Base-by-base conservation (phyloP, 1,140 invertebrate genomes). In the Papilio aristodemus region DNA sequence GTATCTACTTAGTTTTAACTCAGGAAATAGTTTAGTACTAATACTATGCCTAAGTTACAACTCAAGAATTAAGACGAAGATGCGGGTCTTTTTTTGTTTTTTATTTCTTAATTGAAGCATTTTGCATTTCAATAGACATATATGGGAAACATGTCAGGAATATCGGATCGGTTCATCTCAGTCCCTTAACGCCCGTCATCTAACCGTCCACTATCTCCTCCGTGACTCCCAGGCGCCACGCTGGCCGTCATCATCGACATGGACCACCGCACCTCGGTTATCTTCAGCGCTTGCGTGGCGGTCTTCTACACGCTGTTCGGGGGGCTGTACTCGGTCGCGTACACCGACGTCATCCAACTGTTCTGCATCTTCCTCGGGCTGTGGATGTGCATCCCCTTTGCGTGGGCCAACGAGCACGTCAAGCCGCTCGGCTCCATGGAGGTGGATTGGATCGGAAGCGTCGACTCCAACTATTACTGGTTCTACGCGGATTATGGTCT, bases 311-410 rank as follows among this genome's bases (percentile, higher is more conserved):
- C 99, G 0, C 93, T 99, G 14, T 98, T 99, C 85, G 99, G 99
- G 0, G 99, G 99, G 0, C 93, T 99, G 9, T 99, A 99, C 90
- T 97, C 98, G 41, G 99, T 99, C 38, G 98, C 98, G 0, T 99
- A 99, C 86, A 99, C 99, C 1, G 99, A 99, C 88, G 98, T 99
- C 75, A 98, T 99, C 74, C 99, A 99, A 91, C 93, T 99, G 1
- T 98, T 99, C 93, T 99, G 98, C 91, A 99, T 99, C 84, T 99
- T 99, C 92, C 95, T 99, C 76, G 99, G 99, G 22, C 92, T 99
- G 92, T 99, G 98, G 98, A 95, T 99, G 93, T 98, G 98, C 81
- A 98, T 99, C 69, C 98, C 98, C 0, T 99, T 99, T 87, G 98
- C 98, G 1, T 95, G 98, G 95, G 93, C 93, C 32, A 96, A 99